Evolutionary conservation across 2,113 vertebrate genomes (phyloP).

Genomic region (Indicator maculatus): DNA sequence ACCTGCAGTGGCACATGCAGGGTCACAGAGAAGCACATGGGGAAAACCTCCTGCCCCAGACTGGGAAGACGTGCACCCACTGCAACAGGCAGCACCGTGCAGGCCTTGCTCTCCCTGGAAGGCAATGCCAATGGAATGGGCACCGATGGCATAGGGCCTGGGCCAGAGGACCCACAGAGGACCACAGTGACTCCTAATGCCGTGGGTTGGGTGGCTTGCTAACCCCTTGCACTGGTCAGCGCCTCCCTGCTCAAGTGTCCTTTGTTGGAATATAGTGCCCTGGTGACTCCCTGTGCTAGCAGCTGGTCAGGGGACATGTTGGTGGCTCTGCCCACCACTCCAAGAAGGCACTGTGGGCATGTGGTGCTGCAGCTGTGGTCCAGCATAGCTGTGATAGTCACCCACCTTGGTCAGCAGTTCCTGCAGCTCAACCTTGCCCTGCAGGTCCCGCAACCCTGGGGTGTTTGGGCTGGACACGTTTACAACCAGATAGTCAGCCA

Average conservation of each 20-base stretch:
- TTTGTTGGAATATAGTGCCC: not conserved
- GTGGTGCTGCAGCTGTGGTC: not conserved
- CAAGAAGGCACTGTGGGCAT: not conserved
- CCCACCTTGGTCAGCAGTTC: slow-evolving; percentile 85
- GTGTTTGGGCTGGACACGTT: slow-evolving; percentile 98
- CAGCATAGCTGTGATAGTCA: not conserved
- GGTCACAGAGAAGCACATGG: not conserved
- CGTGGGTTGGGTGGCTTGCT: accelerated
- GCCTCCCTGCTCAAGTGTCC: not conserved
- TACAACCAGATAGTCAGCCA: slow-evolving; percentile 95
- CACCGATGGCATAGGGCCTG: no score
- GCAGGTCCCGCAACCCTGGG: slow-evolving; percentile 86
- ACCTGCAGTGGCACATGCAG: slow-evolving; percentile 74
- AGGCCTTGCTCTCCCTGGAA: not conserved
- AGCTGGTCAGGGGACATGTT: not conserved
- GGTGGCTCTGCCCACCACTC: not conserved
- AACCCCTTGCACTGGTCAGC: not conserved
- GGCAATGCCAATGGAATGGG: accelerated
- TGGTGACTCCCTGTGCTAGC: accelerated
- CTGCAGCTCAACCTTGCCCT: slow-evolving; percentile 84
- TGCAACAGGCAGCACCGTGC: not conserved
- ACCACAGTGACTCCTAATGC: accelerated
- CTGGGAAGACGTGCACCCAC: accelerated
- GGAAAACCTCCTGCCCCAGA: not conserved
- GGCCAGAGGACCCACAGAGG: accelerated